phyloP scores from a whole-genome alignment of 2,888 invertebrate species.

The Caenorhabditis wallacei region DNA sequence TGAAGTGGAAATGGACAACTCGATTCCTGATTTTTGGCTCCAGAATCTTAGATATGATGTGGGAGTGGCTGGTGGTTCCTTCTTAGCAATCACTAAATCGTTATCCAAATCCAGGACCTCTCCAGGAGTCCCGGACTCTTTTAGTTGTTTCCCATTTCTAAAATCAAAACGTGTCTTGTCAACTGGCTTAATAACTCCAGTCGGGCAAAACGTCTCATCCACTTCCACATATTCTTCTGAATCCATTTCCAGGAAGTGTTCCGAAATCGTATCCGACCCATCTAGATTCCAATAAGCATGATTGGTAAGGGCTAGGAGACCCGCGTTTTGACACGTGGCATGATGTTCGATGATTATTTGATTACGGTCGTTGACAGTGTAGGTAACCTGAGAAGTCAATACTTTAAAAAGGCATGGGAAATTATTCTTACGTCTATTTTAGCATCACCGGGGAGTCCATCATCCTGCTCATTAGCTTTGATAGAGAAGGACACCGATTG shows the following conservation, averaged over 20 bases:
- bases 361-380: constrained; percentile 75
- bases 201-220: constrained; percentile 65
- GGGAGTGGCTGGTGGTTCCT: constrained; percentile 29
- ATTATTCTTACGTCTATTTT: constrained; percentile 64
- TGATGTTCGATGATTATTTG: constrained; percentile 74
- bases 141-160: constrained; percentile 19
- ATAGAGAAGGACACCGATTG: constrained; percentile 69
- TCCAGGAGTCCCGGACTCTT: constrained; percentile 2
- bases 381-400: constrained; percentile 65
- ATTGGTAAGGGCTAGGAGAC: constrained; percentile 70
- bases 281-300: constrained; percentile 76
- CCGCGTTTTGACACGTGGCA: constrained; percentile 61
- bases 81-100: constrained; percentile 53
- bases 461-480: constrained; percentile 40
- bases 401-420: background rate
- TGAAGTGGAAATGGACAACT: constrained; percentile 68
- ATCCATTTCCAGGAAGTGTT: constrained; percentile 63
- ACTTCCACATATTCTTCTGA: constrained; percentile 66
- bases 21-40: constrained; percentile 69
- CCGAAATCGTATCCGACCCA: constrained; percentile 63
- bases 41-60: constrained; percentile 51
- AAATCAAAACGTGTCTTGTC: constrained; percentile 54
- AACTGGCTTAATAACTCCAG: constrained; percentile 41
- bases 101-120: constrained; percentile 62
- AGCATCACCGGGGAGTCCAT: constrained; percentile 75